Evolutionary conservation across 2,888 invertebrate species (phyloP), one percentile per base, ranked within the genome.

Genomic region (Orthosia incerta): DNA sequence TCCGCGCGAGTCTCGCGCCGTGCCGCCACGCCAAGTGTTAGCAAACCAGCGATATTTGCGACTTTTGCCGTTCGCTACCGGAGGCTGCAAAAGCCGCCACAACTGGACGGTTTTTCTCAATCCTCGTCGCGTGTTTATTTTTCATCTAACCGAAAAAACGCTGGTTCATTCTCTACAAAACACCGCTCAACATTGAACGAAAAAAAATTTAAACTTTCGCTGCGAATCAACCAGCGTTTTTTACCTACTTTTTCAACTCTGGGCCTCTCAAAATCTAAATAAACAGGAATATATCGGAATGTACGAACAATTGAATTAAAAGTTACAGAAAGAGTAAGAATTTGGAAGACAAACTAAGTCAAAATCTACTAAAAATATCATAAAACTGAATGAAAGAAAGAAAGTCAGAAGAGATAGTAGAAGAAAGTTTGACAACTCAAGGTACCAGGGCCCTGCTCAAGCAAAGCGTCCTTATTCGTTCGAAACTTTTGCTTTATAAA

Each of bases 401-500:
- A 74, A 75, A 83, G 68, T 82, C 53, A 66, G 76, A 82, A 53
- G 59, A 76, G 62, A 70, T 55, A 72, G 66, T 79, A 55, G 78
- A 80, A 80, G 78, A 71, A 83, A 81, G 76, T 76, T 81, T 84
- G 74, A 85, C 77, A 87, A 91, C 69, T 62, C 39, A 87, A 70
- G 82, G 86, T 80, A 83, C 91, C 89, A 90, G 89, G 95, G 95
- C 95, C 95, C 95, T 93, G 95, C 95, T 91, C 93, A 96, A 96
- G 96, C 96, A 95, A 96, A 96, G 96, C 96, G 91, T 93, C 91
- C 94, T 89, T 91, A 90, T 89, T 94, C 96, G 92, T 95, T 96
- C 96, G 95, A 94, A 95, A 95, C 94, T 94, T 95, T 95, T 95
- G 95, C 94, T 94, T 95, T 95, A 95, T 95, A 95, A 96, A 96